Base-by-base conservation (phyloP, 2,888 invertebrate genomes). In the Taenaris catops region DNA sequence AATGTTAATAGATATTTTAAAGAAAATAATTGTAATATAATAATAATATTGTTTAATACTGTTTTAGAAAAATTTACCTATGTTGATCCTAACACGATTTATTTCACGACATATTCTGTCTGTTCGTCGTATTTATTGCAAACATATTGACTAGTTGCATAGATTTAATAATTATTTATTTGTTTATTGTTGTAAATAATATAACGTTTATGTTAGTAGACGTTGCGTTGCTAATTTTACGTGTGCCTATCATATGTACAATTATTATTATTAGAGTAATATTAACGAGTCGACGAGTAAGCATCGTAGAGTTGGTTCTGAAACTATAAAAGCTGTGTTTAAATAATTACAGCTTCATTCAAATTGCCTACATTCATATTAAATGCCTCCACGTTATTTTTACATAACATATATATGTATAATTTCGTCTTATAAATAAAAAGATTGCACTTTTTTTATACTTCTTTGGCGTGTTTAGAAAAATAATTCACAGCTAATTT, bases 21-120 rank as follows among this genome's bases (percentile, higher is more conserved):
- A 73, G 58, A 79, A 74, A 68, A 73, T 58, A 62, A 65, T 66
- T 81, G 74, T 83, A 81, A 75, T 71, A 67, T 72, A 73, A 67
- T 70, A n/a, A n/a, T n/a, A 62, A 62, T 76, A 80, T 78, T 63
- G 75, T 80, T 83, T 46, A 74, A 58, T 69, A 76, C 66, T 79
- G 78, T 86, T 84, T 84, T 86, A 86, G 86, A 86, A 76, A 84
- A 86, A 84, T 86, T 79, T 86, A 86, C 86, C 83, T 86, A 70
- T 68, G 86, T 86, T 86, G 64, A 76, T 72, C 61, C 66, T 72
- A 67, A 66, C 68, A 75, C 65, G 54, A 66, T 79, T 83, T 68
- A 53, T 78, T 81, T 81, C 65, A 62, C 59, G 14, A 29, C 9
- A 16, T 11, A 18, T 28, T 23, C 31, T 29, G 60, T 63, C 56